Conservation (phyloP, 2,888 invertebrate species). For the Spisula solida region DNA sequence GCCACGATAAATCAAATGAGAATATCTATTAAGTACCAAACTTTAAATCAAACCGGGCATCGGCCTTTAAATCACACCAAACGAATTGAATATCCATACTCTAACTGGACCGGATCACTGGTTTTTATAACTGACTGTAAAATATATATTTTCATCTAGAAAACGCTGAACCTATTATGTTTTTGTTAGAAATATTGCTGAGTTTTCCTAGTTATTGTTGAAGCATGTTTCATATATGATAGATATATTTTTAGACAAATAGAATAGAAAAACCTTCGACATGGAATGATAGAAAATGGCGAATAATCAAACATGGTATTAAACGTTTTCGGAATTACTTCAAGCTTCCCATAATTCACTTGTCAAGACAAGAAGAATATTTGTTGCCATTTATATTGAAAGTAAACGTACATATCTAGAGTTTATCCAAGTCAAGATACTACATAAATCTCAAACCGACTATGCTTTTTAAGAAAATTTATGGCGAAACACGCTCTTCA, state of each 20-base stretch:
- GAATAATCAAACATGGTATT: background rate
- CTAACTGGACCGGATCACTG: background rate
- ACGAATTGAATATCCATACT: conserved; percentile 4
- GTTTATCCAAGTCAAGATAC: too few species aligned
- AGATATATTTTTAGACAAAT: background rate
- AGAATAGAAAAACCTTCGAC: background rate
- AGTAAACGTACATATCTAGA: too few species aligned
- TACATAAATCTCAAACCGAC: too few species aligned
- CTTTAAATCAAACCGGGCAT: background rate
- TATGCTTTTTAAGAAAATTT: too few species aligned
- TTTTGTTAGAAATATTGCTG: background rate
- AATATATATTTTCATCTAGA: background rate
- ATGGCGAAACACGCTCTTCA: too few species aligned
- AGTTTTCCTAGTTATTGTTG: background rate
- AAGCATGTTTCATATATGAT: background rate
- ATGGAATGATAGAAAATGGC: background rate
- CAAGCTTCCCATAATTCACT: background rate
- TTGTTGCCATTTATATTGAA: too few species aligned
- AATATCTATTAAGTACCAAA: background rate
- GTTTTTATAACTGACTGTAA: background rate
- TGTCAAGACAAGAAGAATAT: background rate
- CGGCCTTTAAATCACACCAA: background rate
- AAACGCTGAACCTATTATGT: background rate
- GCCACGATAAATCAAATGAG: background rate
- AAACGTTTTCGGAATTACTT: background rate